Evolutionary conservation across 2,797 vertebrate species (phyloP), one percentile per base, ranked within the genome.

Genomic region (Pseudochirops corinnae): DNA sequence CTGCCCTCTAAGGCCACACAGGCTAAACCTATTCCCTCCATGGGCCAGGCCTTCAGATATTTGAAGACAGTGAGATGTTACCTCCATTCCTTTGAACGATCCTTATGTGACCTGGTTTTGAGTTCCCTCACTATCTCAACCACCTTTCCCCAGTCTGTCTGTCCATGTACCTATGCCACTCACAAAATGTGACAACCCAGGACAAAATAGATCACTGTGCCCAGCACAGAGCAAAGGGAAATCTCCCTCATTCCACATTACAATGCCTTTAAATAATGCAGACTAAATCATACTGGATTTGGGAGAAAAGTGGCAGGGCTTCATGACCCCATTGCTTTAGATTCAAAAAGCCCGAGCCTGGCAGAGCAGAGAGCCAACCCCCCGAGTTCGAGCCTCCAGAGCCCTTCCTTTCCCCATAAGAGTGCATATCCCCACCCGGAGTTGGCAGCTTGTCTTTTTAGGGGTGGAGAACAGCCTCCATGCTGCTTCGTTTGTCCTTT

Each of bases 401-500:
- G 28, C 29, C 50, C 26, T 90, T 90, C 3, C 31, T 91, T 33
- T 46, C 18, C 21, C 74, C 24, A 21, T 46, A 46, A 91, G 53
- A 91, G 50, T 13, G 5, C 90, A 29, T 10, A 28, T 29, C 90
- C 29, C 90, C 29, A 55, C 90, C 39, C 29, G 1, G 53, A 29
- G 21, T 87, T 46, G 33, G 24, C 10, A 26, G 55, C 55, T 87
- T 74, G 31, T 12, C 13, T 7, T 31, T 31, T 56, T 10, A 1
- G 53, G 33, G 67, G 52, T 55, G 74, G 24, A 90, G 39, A 39
- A 57, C 53, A 90, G 29, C 94, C 46, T 2, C 0, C 56, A 21
- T 0, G 14, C 58, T 53, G 2, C 1, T 26, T 60, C 0, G 4
- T 55, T 0, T 60, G 29, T 50, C 55, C 91, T 5, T 91, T 53